A percentile compares a stretch with the other conserved stretches of the same genome.
These are phyloP conservation scores for Camponotus floridanus DNA, from an alignment of 1,140 invertebrate species.

Conservation along the genomic window DNA sequence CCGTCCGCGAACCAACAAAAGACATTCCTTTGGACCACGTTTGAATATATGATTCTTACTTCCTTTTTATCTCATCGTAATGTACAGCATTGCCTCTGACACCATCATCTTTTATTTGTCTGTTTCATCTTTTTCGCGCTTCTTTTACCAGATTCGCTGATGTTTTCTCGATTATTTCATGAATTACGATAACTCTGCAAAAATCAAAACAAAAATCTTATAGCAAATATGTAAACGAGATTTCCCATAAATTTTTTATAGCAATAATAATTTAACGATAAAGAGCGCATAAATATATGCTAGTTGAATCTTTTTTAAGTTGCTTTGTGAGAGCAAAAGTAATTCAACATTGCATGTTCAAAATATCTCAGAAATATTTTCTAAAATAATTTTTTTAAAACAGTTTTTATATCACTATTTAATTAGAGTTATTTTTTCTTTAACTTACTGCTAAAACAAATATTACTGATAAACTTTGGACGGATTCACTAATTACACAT, in stretches of 20 bases:
- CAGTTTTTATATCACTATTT: too few species aligned
- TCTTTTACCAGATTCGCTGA: conserved; percentile 17
- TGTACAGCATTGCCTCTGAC: conserved; percentile 75
- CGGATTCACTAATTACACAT: neutral
- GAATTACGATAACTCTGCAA: neutral
- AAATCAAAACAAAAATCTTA: neutral
- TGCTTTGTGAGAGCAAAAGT: neutral
- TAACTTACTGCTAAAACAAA: neutral
- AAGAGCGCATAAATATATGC: too few species aligned
- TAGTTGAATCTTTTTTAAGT: neutral
- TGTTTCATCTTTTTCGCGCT: conserved; percentile 8
- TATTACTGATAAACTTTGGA: neutral
- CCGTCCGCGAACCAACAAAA: conserved; percentile 53
- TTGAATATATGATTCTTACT: conserved; percentile 53
- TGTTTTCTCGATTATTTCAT: neutral
- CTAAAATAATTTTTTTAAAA: neutral
- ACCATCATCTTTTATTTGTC: conserved; percentile 59
- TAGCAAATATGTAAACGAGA: neutral
- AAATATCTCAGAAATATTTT: neutral
- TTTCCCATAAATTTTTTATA: neutral
- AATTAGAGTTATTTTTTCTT: neutral
- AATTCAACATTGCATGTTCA: neutral
- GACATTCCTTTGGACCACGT: conserved; percentile 40
- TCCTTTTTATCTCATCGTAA: conserved; percentile 77
- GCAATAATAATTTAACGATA: neutral